Evolutionary conservation across 92 coral and sea anemone genomes (phyloP), one percentile per base, ranked within the genome.

Genomic region (Epizoanthus scotinus): DNA sequence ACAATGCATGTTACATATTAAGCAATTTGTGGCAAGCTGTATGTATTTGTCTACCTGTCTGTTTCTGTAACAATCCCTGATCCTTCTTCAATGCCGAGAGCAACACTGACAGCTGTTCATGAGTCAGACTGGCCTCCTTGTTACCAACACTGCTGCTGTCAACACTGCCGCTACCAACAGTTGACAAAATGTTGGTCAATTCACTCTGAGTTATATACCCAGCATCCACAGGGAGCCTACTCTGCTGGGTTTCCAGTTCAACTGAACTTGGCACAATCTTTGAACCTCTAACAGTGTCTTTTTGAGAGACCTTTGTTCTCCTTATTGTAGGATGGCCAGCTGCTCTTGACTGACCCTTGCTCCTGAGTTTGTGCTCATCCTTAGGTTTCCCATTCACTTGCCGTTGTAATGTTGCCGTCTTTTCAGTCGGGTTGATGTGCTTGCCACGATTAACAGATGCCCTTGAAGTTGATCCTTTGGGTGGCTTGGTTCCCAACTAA

Each of bases 161-260:
- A 12, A 6, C 40, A 15, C 22, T n/a, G 24, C 65, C 12, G 15
- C 34, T 20, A 54, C 60, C 27, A 18, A 73, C 65, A 73, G 67
- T 21, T 20, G 69, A 59, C 56, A 58, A 75, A 59, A 75, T 36
- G 28, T 75, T 75, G 27, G 40, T 63, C 15, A 58, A 55, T 49
- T 75, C 68, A 59, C 67, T 75, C 55, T 75, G 54, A 21, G 81
- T 75, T 59, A 75, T 75, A 59, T 58, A 75, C 21, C 81, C 81
- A 57, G 68, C 81, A 55, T 24, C 67, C 50, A 22, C 66, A 21
- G 38, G 36, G 25, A 36, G 67, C 57, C 61, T 75, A 75, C 28
- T 75, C 21, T 58, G 47, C 25, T 40, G 55, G 24, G 53, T 15
- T 18, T 60, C 56, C 22, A 40, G 8, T 5, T 57, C 50, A 26